Conservation (phyloP, 1,140 invertebrate genomes). For the Armadillidium nasatum region DNA sequence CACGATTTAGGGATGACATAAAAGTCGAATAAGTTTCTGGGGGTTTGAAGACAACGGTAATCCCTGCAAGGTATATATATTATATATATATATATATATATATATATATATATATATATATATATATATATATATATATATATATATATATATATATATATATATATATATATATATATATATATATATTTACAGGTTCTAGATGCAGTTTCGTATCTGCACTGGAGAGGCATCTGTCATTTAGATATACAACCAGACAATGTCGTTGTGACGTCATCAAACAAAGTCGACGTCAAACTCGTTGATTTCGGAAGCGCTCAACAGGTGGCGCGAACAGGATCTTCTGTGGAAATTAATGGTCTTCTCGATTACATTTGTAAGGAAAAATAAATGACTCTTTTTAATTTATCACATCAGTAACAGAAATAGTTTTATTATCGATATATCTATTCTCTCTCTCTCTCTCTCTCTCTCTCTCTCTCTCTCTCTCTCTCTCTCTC, state of each 20-base stretch:
- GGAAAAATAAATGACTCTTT: slow-evolving; percentile 27
- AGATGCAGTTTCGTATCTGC: slow-evolving; percentile 83
- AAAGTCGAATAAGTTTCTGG: no score
- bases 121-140: no score
- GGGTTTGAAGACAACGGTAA: no score
- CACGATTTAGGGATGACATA: no score
- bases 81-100: background rate
- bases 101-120: slow-evolving; percentile 9
- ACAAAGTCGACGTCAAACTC: slow-evolving; percentile 77
- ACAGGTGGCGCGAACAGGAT: slow-evolving; percentile 71
- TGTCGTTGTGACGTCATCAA: slow-evolving; percentile 84
- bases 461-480: no score
- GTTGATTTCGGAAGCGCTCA: slow-evolving; percentile 84
- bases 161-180: background rate
- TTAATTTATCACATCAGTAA: no score
- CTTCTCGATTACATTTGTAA: slow-evolving; percentile 66
- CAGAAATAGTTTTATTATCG: no score
- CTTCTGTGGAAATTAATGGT: slow-evolving; percentile 61
- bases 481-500: no score
- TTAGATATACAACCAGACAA: slow-evolving; percentile 94
- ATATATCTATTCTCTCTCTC: no score
- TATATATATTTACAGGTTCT: slow-evolving; percentile 57
- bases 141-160: no score
- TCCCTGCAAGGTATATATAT: no score
- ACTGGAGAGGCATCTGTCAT: slow-evolving; percentile 86